phyloP scores from a whole-genome alignment of 2,113 vertebrate species.

The Hippocampus guttulatus region DNA sequence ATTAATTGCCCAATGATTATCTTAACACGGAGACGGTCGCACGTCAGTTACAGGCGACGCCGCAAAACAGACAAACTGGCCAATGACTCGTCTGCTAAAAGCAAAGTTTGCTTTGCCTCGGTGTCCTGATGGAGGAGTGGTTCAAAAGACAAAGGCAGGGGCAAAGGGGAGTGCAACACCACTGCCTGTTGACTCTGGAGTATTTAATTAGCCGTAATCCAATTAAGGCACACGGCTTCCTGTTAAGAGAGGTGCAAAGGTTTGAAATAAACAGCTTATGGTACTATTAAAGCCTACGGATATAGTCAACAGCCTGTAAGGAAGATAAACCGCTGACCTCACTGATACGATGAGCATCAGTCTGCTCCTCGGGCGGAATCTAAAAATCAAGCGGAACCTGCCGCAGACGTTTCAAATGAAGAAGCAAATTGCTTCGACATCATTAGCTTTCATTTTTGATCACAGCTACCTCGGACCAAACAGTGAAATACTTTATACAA shows the following conservation, averaged over 20 bases:
- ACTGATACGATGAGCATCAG: conserved; percentile 26
- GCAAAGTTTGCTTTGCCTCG: conserved; percentile 1
- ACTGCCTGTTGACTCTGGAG: conserved; percentile 51
- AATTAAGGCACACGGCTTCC: conserved; percentile 64
- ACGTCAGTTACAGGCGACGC: conserved; percentile 62
- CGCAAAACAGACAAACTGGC: conserved; percentile 22
- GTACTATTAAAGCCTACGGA: conserved; percentile 50
- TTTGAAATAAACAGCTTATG: conserved; percentile 66
- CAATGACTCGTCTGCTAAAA: neutral
- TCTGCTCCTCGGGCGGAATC: conserved; percentile 28
- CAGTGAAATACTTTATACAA: too few species aligned
- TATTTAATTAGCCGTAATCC: conserved; percentile 70
- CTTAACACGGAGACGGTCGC: conserved; percentile 68
- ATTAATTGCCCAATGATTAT: conserved; percentile 66
- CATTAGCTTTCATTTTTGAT: too few species aligned
- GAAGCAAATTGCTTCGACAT: too few species aligned
- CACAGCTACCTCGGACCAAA: too few species aligned
- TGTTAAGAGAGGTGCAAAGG: conserved; percentile 60
- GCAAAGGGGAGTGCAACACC: conserved; percentile 28
- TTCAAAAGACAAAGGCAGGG: conserved; percentile 5
- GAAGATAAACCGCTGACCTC: conserved; percentile 25
- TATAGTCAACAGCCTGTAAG: conserved; percentile 20
- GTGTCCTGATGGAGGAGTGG: conserved; percentile 5
- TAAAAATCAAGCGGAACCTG: conserved; percentile 18
- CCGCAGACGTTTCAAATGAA: neutral